These are phyloP conservation scores for Harpagoxenus sublaevis DNA, from an alignment of 2,888 invertebrate genomes.

Conservation along the genomic window DNA sequence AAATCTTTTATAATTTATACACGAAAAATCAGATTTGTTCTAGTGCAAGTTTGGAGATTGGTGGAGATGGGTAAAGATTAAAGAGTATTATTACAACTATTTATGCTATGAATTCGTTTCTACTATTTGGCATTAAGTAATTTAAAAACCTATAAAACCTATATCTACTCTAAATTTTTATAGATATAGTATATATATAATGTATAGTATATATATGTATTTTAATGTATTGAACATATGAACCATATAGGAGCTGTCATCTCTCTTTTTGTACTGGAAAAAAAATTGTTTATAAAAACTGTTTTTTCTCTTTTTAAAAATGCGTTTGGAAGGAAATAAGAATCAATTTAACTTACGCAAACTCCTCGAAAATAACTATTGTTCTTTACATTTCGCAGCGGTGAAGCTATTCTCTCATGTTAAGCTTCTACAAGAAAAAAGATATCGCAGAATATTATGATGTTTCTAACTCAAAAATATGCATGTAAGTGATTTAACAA, in stretches of 20 bases:
- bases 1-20: neutral
- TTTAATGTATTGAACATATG: neutral
- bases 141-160: neutral
- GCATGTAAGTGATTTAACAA: neutral
- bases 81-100: neutral
- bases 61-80: neutral
- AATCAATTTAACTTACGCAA: neutral
- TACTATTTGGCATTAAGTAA: neutral
- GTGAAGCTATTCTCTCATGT: slow-evolving; percentile 4
- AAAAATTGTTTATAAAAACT: neutral
- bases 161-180: neutral
- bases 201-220: neutral
- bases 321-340: neutral
- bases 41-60: neutral
- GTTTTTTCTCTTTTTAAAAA: neutral
- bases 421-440: slow-evolving; percentile 2
- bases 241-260: neutral
- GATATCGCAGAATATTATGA: neutral
- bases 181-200: neutral
- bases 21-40: neutral
- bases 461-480: neutral
- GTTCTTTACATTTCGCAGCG: neutral
- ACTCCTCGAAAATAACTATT: neutral
- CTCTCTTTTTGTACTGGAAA: neutral
- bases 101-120: neutral